Evolutionary conservation across 2,113 vertebrate genomes (phyloP).

Genomic region (Dinomys branickii): DNA sequence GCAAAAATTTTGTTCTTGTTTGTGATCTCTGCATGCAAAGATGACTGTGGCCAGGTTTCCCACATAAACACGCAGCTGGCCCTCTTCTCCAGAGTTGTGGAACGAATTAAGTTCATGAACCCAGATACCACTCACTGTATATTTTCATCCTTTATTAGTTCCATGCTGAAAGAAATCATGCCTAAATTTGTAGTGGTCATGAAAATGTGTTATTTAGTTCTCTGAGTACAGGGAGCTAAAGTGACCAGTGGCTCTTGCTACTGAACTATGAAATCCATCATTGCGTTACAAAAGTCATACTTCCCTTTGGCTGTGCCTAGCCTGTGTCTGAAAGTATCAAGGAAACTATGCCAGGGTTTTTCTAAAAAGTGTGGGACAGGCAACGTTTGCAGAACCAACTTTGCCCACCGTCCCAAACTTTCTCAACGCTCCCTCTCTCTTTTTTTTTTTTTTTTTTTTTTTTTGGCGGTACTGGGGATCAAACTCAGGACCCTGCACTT

Average conservation of each 20-base stretch:
- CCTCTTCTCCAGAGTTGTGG: not conserved
- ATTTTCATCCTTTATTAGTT: not conserved
- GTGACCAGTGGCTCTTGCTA: not conserved
- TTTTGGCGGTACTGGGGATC: too few species aligned
- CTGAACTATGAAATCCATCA: not conserved
- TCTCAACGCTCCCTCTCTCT: too few species aligned
- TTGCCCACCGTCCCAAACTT: not conserved
- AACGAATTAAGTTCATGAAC: not conserved
- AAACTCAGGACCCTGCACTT: too few species aligned
- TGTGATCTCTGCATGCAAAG: not conserved
- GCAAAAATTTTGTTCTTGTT: not conserved
- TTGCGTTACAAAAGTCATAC: not conserved
- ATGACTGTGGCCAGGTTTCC: not conserved
- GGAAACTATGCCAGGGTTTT: not conserved
- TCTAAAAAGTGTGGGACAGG: not conserved
- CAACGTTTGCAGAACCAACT: not conserved
- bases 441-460: too few species aligned
- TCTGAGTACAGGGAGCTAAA: not conserved
- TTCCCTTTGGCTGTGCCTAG: not conserved
- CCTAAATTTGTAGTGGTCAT: not conserved
- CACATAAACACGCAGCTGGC: not conserved
- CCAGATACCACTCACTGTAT: not conserved
- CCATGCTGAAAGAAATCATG: not conserved
- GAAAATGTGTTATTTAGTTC: not conserved
- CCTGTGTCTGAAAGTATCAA: not conserved